A percentile compares a stretch with the other conserved stretches of the same genome.
Conservation (phyloP, 2,888 invertebrate genomes). For the Anoncus sp. region DNA sequence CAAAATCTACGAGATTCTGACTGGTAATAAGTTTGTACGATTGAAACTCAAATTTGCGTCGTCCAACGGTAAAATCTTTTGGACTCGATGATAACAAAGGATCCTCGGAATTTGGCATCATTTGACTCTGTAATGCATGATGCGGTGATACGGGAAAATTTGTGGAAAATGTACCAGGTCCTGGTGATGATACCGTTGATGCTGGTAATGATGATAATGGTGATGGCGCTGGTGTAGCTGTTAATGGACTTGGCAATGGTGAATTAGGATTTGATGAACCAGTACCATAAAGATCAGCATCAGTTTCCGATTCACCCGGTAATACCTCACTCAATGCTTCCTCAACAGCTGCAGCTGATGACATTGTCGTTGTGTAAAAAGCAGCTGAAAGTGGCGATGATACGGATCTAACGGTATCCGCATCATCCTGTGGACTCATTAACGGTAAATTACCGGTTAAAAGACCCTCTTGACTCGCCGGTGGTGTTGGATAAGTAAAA, state of each 20-base stretch:
- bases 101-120: conserved; percentile 95
- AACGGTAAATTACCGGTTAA: conserved; percentile 85
- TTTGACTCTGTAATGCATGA: conserved; percentile 89
- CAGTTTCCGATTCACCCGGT: conserved; percentile 89
- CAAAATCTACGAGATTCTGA: conserved; percentile 85
- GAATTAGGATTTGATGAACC: conserved; percentile 84
- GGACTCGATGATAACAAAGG: conserved; percentile 93
- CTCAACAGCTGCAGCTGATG: conserved; percentile 94
- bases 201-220: conserved; percentile 82
- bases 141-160: conserved; percentile 82
- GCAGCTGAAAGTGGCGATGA: conserved; percentile 93
- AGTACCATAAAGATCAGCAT: conserved; percentile 82
- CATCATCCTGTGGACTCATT: conserved; percentile 82
- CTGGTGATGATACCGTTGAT: conserved; percentile 80
- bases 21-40: conserved; percentile 85
- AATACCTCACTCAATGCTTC: conserved; percentile 93
- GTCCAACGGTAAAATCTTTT: conserved; percentile 87
- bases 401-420: conserved; percentile 88
- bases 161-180: conserved; percentile 77
- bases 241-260: conserved; percentile 87
- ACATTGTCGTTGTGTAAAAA: conserved; percentile 93
- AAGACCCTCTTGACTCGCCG: conserved; percentile 93
- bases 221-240: conserved; percentile 87
- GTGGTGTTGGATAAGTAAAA: conserved; percentile 93
- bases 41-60: conserved; percentile 86